Base-by-base conservation (phyloP, 2,888 invertebrate genomes). In the Parnassius mnemosyne region DNA sequence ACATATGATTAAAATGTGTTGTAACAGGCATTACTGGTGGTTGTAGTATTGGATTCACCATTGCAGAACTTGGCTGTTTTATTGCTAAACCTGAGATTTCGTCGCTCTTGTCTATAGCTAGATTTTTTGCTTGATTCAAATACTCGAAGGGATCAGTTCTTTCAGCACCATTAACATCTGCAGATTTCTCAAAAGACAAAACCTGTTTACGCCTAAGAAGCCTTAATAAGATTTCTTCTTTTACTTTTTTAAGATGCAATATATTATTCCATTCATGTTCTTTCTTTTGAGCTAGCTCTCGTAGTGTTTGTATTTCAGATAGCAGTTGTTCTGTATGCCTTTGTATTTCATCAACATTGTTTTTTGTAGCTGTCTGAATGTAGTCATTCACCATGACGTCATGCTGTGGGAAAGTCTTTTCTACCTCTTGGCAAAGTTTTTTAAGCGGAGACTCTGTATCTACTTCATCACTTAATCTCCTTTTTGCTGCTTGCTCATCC, bases 241-340 rank as follows among this genome's bases (percentile, higher is more conserved):
- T 97, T 3, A 97, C 93, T 80, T 96, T 96, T 78, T 96, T 96
- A 69, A 96, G 87, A 74, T 96, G 95, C 12, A 97, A 81, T 60
- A 97, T 94, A 65, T 95, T 95, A 79, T 97, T 96, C 95, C 96
- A 96, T 81, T 97, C 97, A 71, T 94, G 93, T 85, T 97, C 97
- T 80, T 97, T 97, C 75, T 95, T 94, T 72, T 94, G 93, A 0
- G 96, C 95, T 57, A 96, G 86, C 72, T 95, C 95, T 67, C 95
- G 92, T 65, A 97, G 84, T 0, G 95, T 94, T 73, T 95, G 92
- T 65, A 96, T 94, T 78, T 95, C 95, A 0, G 92, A 84, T 3
- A 94, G 84, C 9, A 95, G 86, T 71, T 94, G 94, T 72, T 94
- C 94, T 2, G 94, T 93, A 68, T 94, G 94, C 69, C 92, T 91